These are phyloP conservation scores for Ceratosolen solmsi DNA, from an alignment of 1,140 invertebrate genomes.

Conservation along the genomic window DNA sequence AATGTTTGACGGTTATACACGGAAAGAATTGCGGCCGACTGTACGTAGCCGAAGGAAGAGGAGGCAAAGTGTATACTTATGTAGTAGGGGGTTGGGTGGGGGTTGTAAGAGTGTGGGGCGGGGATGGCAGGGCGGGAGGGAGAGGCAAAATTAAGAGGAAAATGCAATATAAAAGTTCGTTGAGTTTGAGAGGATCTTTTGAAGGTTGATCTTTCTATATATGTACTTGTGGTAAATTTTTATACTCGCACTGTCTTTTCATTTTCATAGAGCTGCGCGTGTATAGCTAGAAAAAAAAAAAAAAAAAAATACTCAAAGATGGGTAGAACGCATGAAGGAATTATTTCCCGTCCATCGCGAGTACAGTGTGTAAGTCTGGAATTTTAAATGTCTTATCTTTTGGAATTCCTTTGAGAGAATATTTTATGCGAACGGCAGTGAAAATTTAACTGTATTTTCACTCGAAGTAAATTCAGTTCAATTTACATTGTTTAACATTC, in stretches of 20 bases:
- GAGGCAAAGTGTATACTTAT: background rate
- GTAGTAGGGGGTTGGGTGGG: too few relatives aligned
- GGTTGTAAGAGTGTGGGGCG: too few relatives aligned
- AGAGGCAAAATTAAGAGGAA: slow-evolving; percentile 55
- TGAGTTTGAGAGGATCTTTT: background rate
- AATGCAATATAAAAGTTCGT: slow-evolving; percentile 1
- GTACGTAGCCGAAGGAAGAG: slow-evolving; percentile 23
- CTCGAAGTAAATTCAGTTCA: background rate
- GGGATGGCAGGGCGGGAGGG: too few relatives aligned
- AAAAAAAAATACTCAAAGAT: background rate
- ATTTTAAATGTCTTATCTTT: background rate
- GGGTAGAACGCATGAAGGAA: background rate
- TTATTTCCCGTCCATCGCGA: background rate
- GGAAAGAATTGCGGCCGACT: slow-evolving; percentile 36
- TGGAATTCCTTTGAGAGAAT: background rate
- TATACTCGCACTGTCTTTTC: background rate
- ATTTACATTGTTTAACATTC: background rate
- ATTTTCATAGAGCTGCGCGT: background rate
- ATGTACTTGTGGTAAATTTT: background rate
- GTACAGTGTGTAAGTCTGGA: background rate
- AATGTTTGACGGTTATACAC: slow-evolving; percentile 16
- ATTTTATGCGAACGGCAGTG: background rate
- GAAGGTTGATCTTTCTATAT: too few relatives aligned
- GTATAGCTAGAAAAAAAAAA: background rate
- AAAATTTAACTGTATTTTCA: background rate